phyloP scores from a whole-genome alignment of 2,888 invertebrate species.

The Euplagia quadripunctaria region DNA sequence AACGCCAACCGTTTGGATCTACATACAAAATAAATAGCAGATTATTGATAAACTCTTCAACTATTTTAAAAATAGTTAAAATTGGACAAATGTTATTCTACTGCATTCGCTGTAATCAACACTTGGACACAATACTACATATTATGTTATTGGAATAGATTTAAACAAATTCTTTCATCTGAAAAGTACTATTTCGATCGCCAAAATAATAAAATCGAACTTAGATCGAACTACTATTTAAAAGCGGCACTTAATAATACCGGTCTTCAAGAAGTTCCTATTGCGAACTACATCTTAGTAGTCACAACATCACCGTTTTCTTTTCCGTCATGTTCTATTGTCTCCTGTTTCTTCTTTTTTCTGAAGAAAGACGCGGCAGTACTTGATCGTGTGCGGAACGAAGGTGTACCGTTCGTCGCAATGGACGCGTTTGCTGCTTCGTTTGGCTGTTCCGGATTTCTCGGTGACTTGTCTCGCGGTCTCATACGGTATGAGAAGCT shows the following conservation, averaged over 20 bases:
- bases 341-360: slow-evolving; percentile 63
- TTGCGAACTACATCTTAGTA: slow-evolving; percentile 69
- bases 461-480: slow-evolving; percentile 73
- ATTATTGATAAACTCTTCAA: too few relatives aligned
- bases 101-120: background rate
- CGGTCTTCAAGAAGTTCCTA: background rate
- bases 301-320: slow-evolving; percentile 69
- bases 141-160: background rate
- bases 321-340: slow-evolving; percentile 53
- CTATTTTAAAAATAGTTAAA: too few relatives aligned
- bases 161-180: background rate
- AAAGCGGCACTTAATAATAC: too few relatives aligned
- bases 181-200: background rate
- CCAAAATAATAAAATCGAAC: background rate
- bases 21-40: too few relatives aligned
- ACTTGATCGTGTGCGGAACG: slow-evolving; percentile 75
- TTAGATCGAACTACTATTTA: background rate
- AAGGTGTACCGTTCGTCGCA: slow-evolving; percentile 67
- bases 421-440: slow-evolving; percentile 61
- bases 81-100: background rate
- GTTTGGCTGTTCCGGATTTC: slow-evolving; percentile 61
- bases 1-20: too few relatives aligned
- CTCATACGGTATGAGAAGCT: slow-evolving; percentile 76
- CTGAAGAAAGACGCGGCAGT: slow-evolving; percentile 78
- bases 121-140: too few relatives aligned